phyloP scores from a whole-genome alignment of 2,797 vertebrate species.

The Pelobates cultripes region DNA sequence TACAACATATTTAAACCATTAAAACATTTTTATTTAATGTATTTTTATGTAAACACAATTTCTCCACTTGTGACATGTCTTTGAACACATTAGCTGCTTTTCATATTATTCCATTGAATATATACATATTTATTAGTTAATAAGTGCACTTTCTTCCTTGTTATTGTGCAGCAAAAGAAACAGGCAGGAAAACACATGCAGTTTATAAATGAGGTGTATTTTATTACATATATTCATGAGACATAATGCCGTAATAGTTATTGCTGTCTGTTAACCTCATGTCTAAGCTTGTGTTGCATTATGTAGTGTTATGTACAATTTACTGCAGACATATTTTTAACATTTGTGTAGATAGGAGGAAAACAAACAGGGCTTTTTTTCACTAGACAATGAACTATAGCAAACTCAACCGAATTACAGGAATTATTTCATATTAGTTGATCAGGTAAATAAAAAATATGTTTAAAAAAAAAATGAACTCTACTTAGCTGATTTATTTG shows the following conservation, averaged over 20 bases:
- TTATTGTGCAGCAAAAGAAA: neutral
- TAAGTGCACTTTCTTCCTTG: neutral
- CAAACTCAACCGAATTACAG: no score
- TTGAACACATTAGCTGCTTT: neutral
- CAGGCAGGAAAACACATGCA: neutral
- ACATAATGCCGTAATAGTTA: neutral
- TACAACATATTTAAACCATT: no score
- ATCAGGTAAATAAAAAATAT: no score
- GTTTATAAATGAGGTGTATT: neutral
- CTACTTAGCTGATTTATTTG: no score
- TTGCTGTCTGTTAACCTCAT: neutral
- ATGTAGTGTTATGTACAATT: neutral
- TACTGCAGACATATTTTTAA: neutral
- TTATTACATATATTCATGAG: constrained; percentile 9
- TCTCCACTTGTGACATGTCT: neutral
- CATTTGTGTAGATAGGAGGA: neutral
- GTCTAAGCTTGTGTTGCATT: neutral
- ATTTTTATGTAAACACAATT: neutral
- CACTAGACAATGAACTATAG: no score
- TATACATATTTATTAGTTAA: neutral
- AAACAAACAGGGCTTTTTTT: no score
- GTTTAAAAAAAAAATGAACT: no score
- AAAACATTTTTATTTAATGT: no score
- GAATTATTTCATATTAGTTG: no score
- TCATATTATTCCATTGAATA: neutral